These are phyloP conservation scores for Anguilla obscura DNA, from an alignment of 2,797 vertebrate species.

Conservation along the genomic window DNA sequence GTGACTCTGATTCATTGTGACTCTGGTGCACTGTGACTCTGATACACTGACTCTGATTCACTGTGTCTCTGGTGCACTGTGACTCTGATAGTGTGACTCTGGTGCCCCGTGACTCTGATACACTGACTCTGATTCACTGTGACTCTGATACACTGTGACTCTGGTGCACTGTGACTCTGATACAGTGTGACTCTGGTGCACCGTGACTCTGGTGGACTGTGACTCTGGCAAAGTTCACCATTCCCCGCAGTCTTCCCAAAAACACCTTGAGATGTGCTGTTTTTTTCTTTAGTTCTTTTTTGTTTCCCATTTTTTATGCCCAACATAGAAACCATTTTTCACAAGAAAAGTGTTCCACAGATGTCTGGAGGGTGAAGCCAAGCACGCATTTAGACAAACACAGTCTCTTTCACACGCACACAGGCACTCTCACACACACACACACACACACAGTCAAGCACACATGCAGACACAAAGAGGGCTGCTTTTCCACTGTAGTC, in stretches of 20 bases:
- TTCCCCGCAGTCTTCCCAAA: background rate
- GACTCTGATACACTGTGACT: too few relatives aligned
- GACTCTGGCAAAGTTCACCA: background rate
- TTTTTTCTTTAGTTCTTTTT: background rate
- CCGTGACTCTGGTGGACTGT: too few relatives aligned
- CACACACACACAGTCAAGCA: background rate
- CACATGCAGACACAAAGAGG: background rate
- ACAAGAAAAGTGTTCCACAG: background rate
- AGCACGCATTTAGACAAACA: background rate
- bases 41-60: background rate
- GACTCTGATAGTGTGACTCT: background rate
- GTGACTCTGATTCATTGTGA: background rate
- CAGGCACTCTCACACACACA: background rate
- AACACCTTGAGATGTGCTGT: background rate
- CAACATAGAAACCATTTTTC: constrained; percentile 7
- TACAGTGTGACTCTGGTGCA: too few relatives aligned
- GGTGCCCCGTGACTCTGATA: background rate
- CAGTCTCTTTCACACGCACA: background rate
- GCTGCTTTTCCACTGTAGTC: background rate
- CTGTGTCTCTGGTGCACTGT: too few relatives aligned
- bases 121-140: background rate
- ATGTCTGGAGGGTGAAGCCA: background rate
- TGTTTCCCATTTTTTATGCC: background rate
- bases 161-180: too few relatives aligned
- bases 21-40: too few relatives aligned